Base-by-base conservation (phyloP, 92 coral and sea anemone species). In the Phymanthus crucifer region DNA sequence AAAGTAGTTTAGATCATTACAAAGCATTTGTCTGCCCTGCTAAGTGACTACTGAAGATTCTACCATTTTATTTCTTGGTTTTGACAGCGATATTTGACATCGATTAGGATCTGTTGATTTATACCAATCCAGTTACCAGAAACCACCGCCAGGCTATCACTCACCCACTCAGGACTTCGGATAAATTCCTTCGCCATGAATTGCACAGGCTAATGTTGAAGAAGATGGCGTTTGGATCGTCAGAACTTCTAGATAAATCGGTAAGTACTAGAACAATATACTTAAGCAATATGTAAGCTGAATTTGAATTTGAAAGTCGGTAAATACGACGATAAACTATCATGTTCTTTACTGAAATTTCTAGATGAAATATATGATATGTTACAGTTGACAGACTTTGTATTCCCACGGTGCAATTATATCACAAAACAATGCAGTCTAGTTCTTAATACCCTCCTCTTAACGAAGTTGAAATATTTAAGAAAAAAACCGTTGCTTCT, bases 31-130 rank as follows among this genome's bases (percentile, higher is more conserved):
- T 54, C 23, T 21, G 27, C 27, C 64, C 64, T n/a, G 64, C 64
- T 54, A 29, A 54, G 64, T 54, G 64, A 54, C 64, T 54, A 8
- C 27, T 54, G 4, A 54, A 54, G 27, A 29, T 54, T 21, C 64
- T 3, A 21, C 5, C 64, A 54, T 14, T 54, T 21, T 14, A 21
- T 54, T 43, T 29, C n/a, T 4, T 54, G 64, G 24, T 54, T 54
- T 54, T 54, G 27, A 54, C 64, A 54, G 24, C 64, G 64, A 54
- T 54, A 54, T 54, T 54, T 54, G 64, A 54, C 64, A 54, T 26
- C 64, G 64, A 54, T 54, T n/a, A 21, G 64, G 64, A 54, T 4
- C 1, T 54, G 64, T 54, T 54, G 64, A 54, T 54, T 54, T 54
- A 54, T 54, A 54, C n/a, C 21, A 43, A 10, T 43, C 48, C 48